Evolutionary conservation across 2,113 vertebrate genomes (phyloP).

Genomic region (Semicossyphus pulcher): DNA sequence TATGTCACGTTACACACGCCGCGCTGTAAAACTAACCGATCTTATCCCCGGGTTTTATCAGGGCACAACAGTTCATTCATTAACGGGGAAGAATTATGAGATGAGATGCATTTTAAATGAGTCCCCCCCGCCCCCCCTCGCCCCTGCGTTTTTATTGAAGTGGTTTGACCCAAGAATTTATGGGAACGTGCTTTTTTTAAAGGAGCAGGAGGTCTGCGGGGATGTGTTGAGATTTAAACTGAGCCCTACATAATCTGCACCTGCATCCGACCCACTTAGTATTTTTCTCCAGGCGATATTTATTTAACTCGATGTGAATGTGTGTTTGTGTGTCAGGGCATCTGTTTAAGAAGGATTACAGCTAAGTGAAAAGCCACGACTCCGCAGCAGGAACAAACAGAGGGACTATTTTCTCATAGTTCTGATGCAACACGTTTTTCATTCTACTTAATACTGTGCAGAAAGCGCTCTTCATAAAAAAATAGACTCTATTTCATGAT

Average conservation of each 20-base stretch:
- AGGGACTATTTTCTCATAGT: background rate
- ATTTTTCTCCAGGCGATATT: background rate
- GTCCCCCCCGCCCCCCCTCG: background rate
- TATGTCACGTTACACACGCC: constrained; percentile 34
- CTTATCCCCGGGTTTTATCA: constrained; percentile 37
- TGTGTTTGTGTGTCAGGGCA: constrained; percentile 8
- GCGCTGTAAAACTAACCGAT: constrained; percentile 46
- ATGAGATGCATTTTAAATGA: constrained; percentile 37
- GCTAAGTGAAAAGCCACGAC: background rate
- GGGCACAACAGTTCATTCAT: constrained; percentile 35
- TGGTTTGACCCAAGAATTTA: constrained; percentile 43
- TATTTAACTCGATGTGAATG: background rate
- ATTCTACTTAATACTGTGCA: background rate
- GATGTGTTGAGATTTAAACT: constrained; percentile 33
- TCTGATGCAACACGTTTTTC: background rate
- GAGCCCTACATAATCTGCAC: constrained; percentile 47
- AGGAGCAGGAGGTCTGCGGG: constrained; percentile 7
- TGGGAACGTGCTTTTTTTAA: constrained; percentile 33
- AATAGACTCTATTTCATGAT: background rate
- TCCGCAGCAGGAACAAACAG: background rate
- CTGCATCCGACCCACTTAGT: constrained; percentile 7
- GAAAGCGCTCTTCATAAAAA: too few species aligned
- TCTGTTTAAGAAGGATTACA: constrained; percentile 2
- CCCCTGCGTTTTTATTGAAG: constrained; percentile 30
- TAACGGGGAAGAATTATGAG: constrained; percentile 40